Percentiles rank a stretch among this genome's conserved stretches.
Conservation (phyloP, 1,140 invertebrate genomes). For the Tenebrio molitor region DNA sequence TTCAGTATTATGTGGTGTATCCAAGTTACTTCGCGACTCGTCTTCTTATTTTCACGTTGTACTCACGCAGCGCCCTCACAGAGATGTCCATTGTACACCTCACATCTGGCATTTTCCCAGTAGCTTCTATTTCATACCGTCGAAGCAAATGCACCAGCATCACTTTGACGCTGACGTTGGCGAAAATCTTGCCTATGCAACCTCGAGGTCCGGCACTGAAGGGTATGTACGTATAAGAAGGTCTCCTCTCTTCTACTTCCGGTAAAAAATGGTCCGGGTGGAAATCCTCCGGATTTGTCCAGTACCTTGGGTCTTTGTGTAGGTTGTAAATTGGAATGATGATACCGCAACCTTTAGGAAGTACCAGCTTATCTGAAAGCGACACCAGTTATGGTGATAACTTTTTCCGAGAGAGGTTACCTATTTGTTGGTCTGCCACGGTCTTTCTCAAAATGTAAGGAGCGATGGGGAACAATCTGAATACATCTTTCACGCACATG, state of each 20-base stretch:
- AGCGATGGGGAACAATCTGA: conserved; percentile 39
- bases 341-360: not conserved
- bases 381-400: not conserved
- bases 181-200: conserved; percentile 68
- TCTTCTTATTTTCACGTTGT: not conserved
- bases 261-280: conserved; percentile 79
- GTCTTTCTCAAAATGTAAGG: conserved; percentile 16
- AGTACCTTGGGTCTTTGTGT: not conserved
- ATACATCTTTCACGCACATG: conserved; percentile 44
- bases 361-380: not conserved
- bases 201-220: conserved; percentile 77
- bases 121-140: conserved; percentile 3
- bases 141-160: conserved; percentile 19
- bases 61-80: not conserved
- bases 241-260: conserved; percentile 68
- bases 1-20: not conserved
- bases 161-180: not conserved
- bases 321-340: conserved; percentile 2
- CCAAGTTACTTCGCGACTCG: not conserved
- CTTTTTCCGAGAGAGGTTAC: conserved; percentile 54
- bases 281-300: conserved; percentile 72
- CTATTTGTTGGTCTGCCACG: not conserved
- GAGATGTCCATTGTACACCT: not conserved
- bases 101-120: conserved; percentile 21
- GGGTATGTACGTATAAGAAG: conserved; percentile 72